Evolutionary conservation across 1,140 invertebrate species (phyloP), one percentile per base, ranked within the genome.

Genomic region (Magallana ariakensis): DNA sequence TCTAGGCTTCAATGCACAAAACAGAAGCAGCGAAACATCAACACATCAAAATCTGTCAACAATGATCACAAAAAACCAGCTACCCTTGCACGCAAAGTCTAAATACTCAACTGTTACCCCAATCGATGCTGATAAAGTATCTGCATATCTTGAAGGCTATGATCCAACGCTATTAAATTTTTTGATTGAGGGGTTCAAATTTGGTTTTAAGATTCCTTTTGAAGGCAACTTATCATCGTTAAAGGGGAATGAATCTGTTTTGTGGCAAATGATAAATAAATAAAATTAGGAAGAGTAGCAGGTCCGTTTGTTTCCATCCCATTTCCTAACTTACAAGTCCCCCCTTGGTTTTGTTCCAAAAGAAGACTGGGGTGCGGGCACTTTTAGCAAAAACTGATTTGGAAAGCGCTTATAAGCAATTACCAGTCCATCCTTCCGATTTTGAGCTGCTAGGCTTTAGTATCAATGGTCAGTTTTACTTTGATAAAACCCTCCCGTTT

Each of bases 271-370:
- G 13, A 26, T 58, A 9, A 26, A 33, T 33, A 33, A 33, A 33
- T 0, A 33, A 4, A 33, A 33, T 33, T 16, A 13, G 46, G 58
- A 10, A 57, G 87, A 46, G 57, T 85, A 46, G 87, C 70, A 7
- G 83, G 87, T 13, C 87, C 87, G 5, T 87, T 81, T 56, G n/a
- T 56, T 6, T 22, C 7, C 0, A 22, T 19, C 7, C 83, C 70
- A 11, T 62, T 87, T 60, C 22, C 16, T n/a, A 82, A 87, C 54
- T 26, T 85, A 54, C 82, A 84, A 81, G 62, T 80, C 33, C 81
- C 66, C 13, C 83, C 87, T 19, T 33, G 83, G 83, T 80, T 1
- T 87, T 2, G 82, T 87, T 6, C 87, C 87, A 84, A 87, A 84
- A 85, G 53, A 57, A 26, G 0, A 66, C 54, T 15, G 85, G 85